Conservation (phyloP, 1,140 invertebrate genomes). For the Brachystomella parvula region DNA sequence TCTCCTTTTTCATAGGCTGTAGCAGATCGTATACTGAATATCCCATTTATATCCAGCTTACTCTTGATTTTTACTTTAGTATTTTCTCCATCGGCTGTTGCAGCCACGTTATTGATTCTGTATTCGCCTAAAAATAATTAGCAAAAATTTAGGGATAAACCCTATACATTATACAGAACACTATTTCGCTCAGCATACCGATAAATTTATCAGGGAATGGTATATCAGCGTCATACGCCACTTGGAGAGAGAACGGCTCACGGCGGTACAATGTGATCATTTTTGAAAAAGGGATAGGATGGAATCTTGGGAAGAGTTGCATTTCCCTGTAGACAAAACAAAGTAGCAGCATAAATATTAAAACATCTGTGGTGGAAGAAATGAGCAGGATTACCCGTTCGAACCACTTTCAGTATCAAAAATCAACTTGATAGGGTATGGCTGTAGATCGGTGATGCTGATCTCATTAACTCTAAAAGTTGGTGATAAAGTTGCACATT, state of each 20-base stretch:
- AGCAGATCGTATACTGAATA: slow-evolving; percentile 77
- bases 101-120: slow-evolving; percentile 73
- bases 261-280: slow-evolving; percentile 85
- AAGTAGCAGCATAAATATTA: slow-evolving; percentile 16
- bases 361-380: neutral
- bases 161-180: slow-evolving; percentile 8
- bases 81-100: slow-evolving; percentile 73
- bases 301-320: slow-evolving; percentile 78
- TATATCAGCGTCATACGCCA: slow-evolving; percentile 64
- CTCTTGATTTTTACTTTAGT: slow-evolving; percentile 95
- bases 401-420: slow-evolving; percentile 70
- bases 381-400: slow-evolving; percentile 45
- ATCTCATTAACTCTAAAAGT: slow-evolving; percentile 93
- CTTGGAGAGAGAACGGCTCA: slow-evolving; percentile 75
- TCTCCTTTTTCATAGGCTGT: slow-evolving; percentile 75
- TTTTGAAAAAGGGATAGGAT: slow-evolving; percentile 85
- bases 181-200: slow-evolving; percentile 52
- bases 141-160: slow-evolving; percentile 2
- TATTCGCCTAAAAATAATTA: slow-evolving; percentile 59
- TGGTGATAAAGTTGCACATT: slow-evolving; percentile 94
- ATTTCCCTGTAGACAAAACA: slow-evolving; percentile 50
- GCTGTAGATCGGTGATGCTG: slow-evolving; percentile 82
- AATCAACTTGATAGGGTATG: slow-evolving; percentile 75
- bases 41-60: slow-evolving; percentile 83
- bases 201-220: slow-evolving; percentile 69